phyloP scores from a whole-genome alignment of 2,888 invertebrate genomes.

The Ormyrus thymus region DNA sequence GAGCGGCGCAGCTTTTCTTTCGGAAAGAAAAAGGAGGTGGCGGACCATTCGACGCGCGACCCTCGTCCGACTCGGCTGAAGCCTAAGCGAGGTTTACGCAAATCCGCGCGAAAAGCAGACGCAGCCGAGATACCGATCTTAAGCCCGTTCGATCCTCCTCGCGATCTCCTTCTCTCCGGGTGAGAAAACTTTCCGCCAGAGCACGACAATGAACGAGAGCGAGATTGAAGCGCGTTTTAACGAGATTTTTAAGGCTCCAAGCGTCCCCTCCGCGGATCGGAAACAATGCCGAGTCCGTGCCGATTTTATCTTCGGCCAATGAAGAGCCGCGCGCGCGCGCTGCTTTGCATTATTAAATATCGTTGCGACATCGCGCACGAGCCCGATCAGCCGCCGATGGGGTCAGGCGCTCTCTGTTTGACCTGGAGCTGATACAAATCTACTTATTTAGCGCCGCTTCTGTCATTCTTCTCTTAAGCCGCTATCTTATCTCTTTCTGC shows the following conservation, averaged over 20 bases:
- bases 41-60: conserved; percentile 12
- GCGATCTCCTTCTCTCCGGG: not conserved
- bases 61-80: conserved; percentile 19
- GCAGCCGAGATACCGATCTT: conserved; percentile 42
- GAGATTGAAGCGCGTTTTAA: conserved; percentile 29
- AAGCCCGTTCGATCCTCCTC: conserved; percentile 37
- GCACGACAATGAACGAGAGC: conserved; percentile 33
- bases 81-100: conserved; percentile 45
- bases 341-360: conserved; percentile 54
- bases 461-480: not conserved
- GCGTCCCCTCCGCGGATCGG: conserved; percentile 23
- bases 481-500: too few relatives aligned
- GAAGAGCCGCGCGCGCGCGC: conserved; percentile 1
- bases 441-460: conserved; percentile 34
- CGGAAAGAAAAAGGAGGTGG: conserved; percentile 22
- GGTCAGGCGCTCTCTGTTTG: conserved; percentile 3
- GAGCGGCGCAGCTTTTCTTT: not conserved
- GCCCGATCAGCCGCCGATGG: conserved; percentile 12
- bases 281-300: conserved; percentile 13
- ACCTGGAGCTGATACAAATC: conserved; percentile 38
- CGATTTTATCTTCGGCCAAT: conserved; percentile 34
- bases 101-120: conserved; percentile 46
- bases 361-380: conserved; percentile 41
- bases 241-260: conserved; percentile 29
- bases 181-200: conserved; percentile 7